Evolutionary conservation across 2,113 vertebrate genomes (phyloP), one percentile per base, ranked within the genome.

Genomic region (Lathamus discolor): DNA sequence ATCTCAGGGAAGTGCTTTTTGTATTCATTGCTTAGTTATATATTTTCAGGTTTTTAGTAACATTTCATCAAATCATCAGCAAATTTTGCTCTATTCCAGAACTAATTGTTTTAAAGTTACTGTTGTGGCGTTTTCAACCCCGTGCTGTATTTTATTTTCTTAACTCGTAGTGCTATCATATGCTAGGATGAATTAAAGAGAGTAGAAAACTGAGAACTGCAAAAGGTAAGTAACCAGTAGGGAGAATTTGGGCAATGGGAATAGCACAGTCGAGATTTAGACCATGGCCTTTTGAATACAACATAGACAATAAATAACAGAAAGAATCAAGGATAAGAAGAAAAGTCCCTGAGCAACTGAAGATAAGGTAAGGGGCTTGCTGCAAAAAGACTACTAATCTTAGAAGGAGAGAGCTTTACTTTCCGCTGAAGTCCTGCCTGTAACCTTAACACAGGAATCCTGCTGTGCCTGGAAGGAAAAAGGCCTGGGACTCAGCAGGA

Each of bases 71-170:
- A 20, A 7, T 6, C 33, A 25, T 63, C 12, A 46, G 44, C 25
- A 75, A 74, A 41, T 51, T 29, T 69, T 52, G 4, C 17, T 83
- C 41, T 31, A 7, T 11, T 76, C 72, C 12, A 31, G 27, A 62
- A 62, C 37, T 59, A 27, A 1, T 16, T 20, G 11, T 46, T 39
- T 43, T 41, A 41, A 63, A 59, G 25, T 22, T 15, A n/a, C 31
- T 1, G 0, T 2, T 13, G 31, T 0, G 1, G 14, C 2, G 1
- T 39, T 76, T 72, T 77, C 17, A 13, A 22, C 3, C 4, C 10
- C 66, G 11, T 10, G 7, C 3, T 35, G 0, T 27, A 6, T 57
- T 75, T 88, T 44, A 41, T 35, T 35, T 68, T 12, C 31, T 25
- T 17, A 62, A 57, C 31, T 75, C 25, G 2, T 0, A 41, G 28